Percentiles rank a stretch among this genome's conserved stretches.
Evolutionary conservation across 2,888 invertebrate species (phyloP).

Genomic region (Parascotia fuliginaria): DNA sequence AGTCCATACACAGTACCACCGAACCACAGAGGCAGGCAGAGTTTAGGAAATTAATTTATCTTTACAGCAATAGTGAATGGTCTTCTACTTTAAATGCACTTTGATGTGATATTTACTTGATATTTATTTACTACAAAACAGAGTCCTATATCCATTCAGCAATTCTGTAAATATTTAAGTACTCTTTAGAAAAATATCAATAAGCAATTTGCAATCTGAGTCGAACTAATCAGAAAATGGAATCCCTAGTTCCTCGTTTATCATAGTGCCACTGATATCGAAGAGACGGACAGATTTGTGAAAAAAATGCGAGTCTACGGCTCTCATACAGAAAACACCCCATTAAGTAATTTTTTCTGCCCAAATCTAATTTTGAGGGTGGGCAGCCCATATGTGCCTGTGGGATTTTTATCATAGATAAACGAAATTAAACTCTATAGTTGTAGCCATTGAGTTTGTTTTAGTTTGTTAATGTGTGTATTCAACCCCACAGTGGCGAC

Average conservation of each 20-base stretch:
- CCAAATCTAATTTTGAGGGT: slow-evolving; percentile 80
- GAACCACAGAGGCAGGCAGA: too few species aligned
- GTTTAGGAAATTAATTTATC: too few species aligned
- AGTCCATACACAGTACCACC: too few species aligned
- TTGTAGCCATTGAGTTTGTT: slow-evolving; percentile 24
- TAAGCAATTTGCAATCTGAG: slow-evolving; percentile 14
- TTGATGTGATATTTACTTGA: background rate
- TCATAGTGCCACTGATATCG: slow-evolving; percentile 47
- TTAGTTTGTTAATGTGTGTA: slow-evolving; percentile 30
- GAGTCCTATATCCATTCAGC: background rate
- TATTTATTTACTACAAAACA: too few species aligned
- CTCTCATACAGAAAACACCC: slow-evolving; percentile 81
- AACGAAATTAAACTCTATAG: slow-evolving; percentile 43
- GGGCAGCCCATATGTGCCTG: slow-evolving; percentile 76
- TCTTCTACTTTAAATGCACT: too few species aligned
- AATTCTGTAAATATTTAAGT: background rate
- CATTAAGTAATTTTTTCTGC: slow-evolving; percentile 83
- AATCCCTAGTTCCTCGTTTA: slow-evolving; percentile 46
- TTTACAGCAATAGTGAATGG: too few species aligned
- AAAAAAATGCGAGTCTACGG: slow-evolving; percentile 56
- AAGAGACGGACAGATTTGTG: slow-evolving; percentile 54
- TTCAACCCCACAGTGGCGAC: slow-evolving; percentile 52
- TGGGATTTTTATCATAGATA: slow-evolving; percentile 57
- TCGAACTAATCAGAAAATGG: slow-evolving; percentile 35
- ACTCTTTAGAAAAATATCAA: background rate